A percentile compares a stretch with the other conserved stretches of the same genome.
phyloP scores from a whole-genome alignment of 2,113 vertebrate genomes.

The Epinephelus lanceolatus region DNA sequence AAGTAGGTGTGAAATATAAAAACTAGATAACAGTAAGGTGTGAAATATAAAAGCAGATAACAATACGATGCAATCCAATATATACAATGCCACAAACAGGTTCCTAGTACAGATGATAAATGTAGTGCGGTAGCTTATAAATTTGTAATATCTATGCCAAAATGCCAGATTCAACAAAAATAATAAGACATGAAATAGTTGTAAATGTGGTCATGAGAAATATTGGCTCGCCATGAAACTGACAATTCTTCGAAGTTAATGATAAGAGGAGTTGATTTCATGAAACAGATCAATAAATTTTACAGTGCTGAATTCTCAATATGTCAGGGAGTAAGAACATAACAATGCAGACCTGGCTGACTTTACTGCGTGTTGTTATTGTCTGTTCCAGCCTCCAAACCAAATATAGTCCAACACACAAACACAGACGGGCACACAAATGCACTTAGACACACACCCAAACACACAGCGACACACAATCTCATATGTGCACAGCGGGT shows the following conservation, averaged over 20 bases:
- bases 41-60: no score
- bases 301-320: not conserved
- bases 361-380: constrained; percentile 34
- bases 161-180: not conserved
- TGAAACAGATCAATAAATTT: not conserved
- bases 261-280: not conserved
- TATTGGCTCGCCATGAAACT: not conserved
- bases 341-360: constrained; percentile 8
- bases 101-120: no score
- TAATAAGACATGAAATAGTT: no score
- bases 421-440: constrained; percentile 10
- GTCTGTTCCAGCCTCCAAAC: constrained; percentile 12
- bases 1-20: no score
- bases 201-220: not conserved
- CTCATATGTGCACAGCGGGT: constrained; percentile 64
- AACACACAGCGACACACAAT: constrained; percentile 42
- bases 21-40: no score
- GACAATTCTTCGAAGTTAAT: not conserved
- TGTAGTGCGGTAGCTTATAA: no score
- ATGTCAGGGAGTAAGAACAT: not conserved
- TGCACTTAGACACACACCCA: constrained; percentile 28
- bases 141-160: no score
- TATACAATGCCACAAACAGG: no score
- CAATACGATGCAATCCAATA: no score
- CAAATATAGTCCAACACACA: constrained; percentile 31